phyloP scores from a whole-genome alignment of 2,888 invertebrate genomes.

The Oscheius onirici region DNA sequence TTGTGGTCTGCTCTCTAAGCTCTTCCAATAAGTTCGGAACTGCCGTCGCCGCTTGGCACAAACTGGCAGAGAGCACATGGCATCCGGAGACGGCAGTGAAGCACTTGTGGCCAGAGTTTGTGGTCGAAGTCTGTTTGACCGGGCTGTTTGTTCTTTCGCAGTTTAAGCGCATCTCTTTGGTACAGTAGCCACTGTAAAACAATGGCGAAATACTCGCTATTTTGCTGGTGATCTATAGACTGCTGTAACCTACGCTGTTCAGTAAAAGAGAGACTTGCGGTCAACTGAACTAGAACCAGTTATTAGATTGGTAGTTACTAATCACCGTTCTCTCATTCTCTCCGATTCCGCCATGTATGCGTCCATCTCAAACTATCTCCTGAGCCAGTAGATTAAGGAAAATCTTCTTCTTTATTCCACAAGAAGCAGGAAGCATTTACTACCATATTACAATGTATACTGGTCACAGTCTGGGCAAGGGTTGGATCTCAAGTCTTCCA shows the following conservation, averaged over 20 bases:
- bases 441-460: no score
- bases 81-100: slow-evolving; percentile 4
- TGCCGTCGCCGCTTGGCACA: neutral
- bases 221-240: neutral
- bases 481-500: no score
- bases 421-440: no score
- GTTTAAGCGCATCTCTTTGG: slow-evolving; percentile 6
- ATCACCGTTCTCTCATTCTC: no score
- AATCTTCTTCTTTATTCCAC: no score
- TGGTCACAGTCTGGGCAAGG: no score
- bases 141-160: slow-evolving; percentile 25
- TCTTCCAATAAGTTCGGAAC: neutral
- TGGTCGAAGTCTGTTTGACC: slow-evolving; percentile 32
- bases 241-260: neutral
- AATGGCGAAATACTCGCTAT: neutral
- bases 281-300: neutral
- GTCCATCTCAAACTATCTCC: no score
- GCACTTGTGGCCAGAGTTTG: slow-evolving; percentile 10
- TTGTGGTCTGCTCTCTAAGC: neutral
- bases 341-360: no score
- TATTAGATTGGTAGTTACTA: neutral
- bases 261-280: no score
- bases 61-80: neutral
- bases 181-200: neutral
- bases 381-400: no score